Base-by-base conservation (phyloP, 2,113 vertebrate species). In the Globicephala melas region DNA sequence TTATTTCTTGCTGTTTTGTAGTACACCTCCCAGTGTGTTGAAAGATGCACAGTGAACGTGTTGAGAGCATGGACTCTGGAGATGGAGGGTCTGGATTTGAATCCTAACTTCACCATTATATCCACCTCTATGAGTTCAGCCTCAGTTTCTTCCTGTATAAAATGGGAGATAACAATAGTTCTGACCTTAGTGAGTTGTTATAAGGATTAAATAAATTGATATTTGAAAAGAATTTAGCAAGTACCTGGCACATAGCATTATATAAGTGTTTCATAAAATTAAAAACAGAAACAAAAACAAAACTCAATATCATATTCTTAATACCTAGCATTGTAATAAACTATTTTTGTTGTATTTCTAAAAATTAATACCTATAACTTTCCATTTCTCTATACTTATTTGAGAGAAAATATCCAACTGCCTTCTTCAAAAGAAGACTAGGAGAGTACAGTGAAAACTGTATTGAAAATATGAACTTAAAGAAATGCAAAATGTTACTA, bases 151-250 rank as follows among this genome's bases (percentile, higher is more conserved):
- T 79, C 31, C 18, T 86, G 74, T 92, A 71, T 74, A 83, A 96
- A 97, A 93, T 31, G 20, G 26, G 15, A 31, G 12, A n/a, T 87
- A 55, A 73, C 77, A 58, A 47, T 67, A 77, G n/a, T 58, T 41
- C 31, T 68, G 17, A 44, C 8, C 60, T 63, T 68, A 41, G 10
- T 33, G 50, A 41, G 13, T 93, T 95, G 86, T 71, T 53, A 41
- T 11, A 93, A 65, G 1, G 12, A 68, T 95, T 79, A 89, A 91
- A 38, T 89, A 31, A 96, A 3, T 76, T 97, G 25, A 77, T 77
- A 95, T 76, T 80, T 58, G 31, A 62, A 97, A 92, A 80, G 4
- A 50, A 79, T 28, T 84, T 91, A 41, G 91, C 58, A 93, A 81
- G 23, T 68, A n/a, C 9, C 10, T 83, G n/a, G 17, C 10, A 31